phyloP scores from a whole-genome alignment of 2,888 invertebrate species.

The Cantharis flavilabris region DNA sequence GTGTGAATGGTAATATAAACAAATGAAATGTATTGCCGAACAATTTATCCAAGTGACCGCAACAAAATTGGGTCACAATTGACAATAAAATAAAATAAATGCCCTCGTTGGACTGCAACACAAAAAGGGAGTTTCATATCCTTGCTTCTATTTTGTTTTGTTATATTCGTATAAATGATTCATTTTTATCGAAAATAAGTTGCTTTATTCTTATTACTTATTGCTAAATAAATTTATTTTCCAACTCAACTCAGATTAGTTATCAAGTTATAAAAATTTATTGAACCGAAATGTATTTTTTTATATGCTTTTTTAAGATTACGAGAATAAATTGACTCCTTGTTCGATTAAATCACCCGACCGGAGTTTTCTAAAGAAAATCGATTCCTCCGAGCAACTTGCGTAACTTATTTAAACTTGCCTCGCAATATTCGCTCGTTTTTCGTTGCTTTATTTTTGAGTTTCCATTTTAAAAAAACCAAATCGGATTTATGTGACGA shows the following conservation, averaged over 20 bases:
- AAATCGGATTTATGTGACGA: not conserved
- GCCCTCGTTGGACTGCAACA: slow-evolving; percentile 24
- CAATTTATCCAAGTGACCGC: slow-evolving; percentile 21
- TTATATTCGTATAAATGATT: slow-evolving; percentile 25
- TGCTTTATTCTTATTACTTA: slow-evolving; percentile 26
- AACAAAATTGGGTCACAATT: slow-evolving; percentile 29
- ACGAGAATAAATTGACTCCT: not conserved
- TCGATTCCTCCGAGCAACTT: not conserved
- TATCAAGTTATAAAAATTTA: not conserved
- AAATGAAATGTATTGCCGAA: slow-evolving; percentile 18
- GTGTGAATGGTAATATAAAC: slow-evolving; percentile 10
- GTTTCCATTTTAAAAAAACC: not conserved
- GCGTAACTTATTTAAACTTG: not conserved
- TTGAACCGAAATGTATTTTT: not conserved
- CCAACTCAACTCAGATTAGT: not conserved
- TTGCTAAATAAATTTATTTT: slow-evolving; percentile 25
- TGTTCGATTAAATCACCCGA: not conserved
- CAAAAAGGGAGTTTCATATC: slow-evolving; percentile 29
- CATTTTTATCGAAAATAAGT: slow-evolving; percentile 24
- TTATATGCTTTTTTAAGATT: not conserved
- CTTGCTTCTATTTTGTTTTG: slow-evolving; percentile 28
- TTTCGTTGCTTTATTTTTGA: not conserved
- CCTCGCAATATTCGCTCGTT: not conserved
- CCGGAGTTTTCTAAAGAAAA: not conserved
- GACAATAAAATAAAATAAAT: slow-evolving; percentile 30